These are phyloP conservation scores for Myzus persicae DNA, from an alignment of 1,140 invertebrate genomes.

Conservation along the genomic window DNA sequence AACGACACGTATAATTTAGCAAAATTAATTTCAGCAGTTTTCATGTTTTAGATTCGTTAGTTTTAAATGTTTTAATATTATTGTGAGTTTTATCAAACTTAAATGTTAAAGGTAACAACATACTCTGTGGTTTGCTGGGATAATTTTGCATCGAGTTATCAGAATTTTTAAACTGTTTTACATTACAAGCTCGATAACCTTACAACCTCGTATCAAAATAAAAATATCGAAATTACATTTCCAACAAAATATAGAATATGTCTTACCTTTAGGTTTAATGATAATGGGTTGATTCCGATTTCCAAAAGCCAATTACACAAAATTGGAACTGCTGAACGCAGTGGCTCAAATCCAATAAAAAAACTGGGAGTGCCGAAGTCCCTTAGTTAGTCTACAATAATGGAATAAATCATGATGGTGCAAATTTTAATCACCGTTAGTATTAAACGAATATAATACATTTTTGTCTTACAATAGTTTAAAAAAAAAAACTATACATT, in stretches of 20 bases:
- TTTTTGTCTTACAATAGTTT: not conserved
- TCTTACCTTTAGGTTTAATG: not conserved
- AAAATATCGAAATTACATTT: not conserved
- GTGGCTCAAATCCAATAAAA: too few species aligned
- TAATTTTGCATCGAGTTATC: not conserved
- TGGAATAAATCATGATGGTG: too few species aligned
- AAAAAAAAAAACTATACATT: not conserved
- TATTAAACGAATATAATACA: not conserved
- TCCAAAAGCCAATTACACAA: not conserved
- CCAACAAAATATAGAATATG: not conserved
- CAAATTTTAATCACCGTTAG: too few species aligned
- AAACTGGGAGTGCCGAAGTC: too few species aligned
- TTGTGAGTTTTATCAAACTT: not conserved
- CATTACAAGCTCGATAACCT: not conserved
- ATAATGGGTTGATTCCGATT: not conserved
- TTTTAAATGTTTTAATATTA: not conserved
- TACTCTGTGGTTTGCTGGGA: too few species aligned
- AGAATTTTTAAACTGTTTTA: not conserved
- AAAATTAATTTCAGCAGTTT: not conserved
- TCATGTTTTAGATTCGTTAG: not conserved
- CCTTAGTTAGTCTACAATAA: too few species aligned
- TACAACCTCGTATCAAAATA: not conserved
- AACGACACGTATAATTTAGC: too few species aligned
- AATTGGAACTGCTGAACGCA: not conserved
- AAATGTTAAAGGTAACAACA: not conserved